Evolutionary conservation across 2,797 vertebrate genomes (phyloP), one percentile per base, ranked within the genome.

Genomic region (Hydrolagus colliei): DNA sequence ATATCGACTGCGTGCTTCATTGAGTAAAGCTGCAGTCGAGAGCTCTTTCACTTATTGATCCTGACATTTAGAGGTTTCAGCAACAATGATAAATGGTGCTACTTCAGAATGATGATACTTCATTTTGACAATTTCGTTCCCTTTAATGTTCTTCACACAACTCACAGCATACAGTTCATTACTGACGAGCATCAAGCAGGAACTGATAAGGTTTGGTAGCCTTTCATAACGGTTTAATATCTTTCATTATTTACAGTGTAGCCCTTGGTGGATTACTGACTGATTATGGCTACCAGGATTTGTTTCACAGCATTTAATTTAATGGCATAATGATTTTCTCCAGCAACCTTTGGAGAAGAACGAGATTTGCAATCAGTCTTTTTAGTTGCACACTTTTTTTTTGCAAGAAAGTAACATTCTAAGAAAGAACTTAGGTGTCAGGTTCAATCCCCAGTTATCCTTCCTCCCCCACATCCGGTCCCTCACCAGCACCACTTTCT

Each of bases 1-100:
- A 90, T 91, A 90, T 90, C 89, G 86, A 85, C 88, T 86, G 78
- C 87, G 88, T 0, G 86, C 90, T 88, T 91, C 90, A 88, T 59
- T 87, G 90, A 87, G 85, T 90, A 88, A 88, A 91, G 82, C 88
- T 89, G 65, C 89, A 91, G 90, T 90, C 91, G 88, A 86, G 88
- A 86, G 89, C 88, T 86, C 32, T 90, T 92, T 90, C 88, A 89
- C 90, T 91, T 92, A 91, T 90, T 0, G 85, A 90, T 86, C 85
- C 84, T 92, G 91, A 93, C 90, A 90, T 86, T 89, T 84, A 86
- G 91, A 89, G 89, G 90, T 91, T 86, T 90, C 91, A 91, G 90
- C 88, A 89, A 89, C 75, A 88, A 73, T 93, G 90, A 92, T 90
- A 89, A 92, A 93, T 91, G 0, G 86, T 84, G 91, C 92, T 86